A percentile compares a stretch with the other conserved stretches of the same genome.
Evolutionary conservation across 37 sponge, comb jelly and placozoan genomes (phyloP).

Genomic region (Cliona cf. orientalis): DNA sequence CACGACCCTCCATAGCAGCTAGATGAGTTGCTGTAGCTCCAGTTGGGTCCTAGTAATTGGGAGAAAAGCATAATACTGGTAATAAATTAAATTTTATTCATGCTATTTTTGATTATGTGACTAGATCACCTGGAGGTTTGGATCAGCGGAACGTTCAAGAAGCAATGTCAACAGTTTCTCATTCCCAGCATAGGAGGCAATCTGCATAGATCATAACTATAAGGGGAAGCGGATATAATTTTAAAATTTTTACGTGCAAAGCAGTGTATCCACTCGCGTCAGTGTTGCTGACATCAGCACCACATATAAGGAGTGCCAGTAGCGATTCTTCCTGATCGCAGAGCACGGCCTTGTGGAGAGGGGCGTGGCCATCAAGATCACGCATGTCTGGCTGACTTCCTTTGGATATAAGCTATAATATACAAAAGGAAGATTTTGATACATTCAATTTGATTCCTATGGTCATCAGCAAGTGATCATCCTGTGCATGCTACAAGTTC

Average conservation of each 20-base stretch:
- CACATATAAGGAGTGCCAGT: slow-evolving; percentile 28
- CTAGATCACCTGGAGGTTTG: slow-evolving; percentile 60
- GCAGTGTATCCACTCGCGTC: slow-evolving; percentile 52
- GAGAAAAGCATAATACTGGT: not conserved
- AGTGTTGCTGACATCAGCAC: slow-evolving; percentile 38
- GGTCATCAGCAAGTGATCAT: no score
- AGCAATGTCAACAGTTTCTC: slow-evolving; percentile 4
- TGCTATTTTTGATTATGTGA: slow-evolving; percentile 9
- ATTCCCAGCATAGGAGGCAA: slow-evolving; percentile 52
- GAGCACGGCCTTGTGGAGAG: slow-evolving; percentile 53
- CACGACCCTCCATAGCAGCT: slow-evolving; percentile 60
- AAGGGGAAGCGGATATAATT: no score
- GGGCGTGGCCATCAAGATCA: slow-evolving; percentile 45
- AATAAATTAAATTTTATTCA: no score
- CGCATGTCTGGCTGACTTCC: slow-evolving; percentile 35
- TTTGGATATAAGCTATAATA: slow-evolving; percentile 42
- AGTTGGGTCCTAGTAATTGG: slow-evolving; percentile 34
- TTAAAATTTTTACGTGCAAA: slow-evolving; percentile 59
- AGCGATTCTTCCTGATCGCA: slow-evolving; percentile 29
- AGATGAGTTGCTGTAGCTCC: slow-evolving; percentile 64
- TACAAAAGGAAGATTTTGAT: not conserved
- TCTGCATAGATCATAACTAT: slow-evolving; percentile 3
- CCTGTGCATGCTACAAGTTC: no score
- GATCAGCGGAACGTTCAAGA: slow-evolving; percentile 49
- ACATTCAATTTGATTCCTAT: no score